Evolutionary conservation across 92 coral and sea anemone species (phyloP).

Genomic region (Umimayanthus chanpuru): DNA sequence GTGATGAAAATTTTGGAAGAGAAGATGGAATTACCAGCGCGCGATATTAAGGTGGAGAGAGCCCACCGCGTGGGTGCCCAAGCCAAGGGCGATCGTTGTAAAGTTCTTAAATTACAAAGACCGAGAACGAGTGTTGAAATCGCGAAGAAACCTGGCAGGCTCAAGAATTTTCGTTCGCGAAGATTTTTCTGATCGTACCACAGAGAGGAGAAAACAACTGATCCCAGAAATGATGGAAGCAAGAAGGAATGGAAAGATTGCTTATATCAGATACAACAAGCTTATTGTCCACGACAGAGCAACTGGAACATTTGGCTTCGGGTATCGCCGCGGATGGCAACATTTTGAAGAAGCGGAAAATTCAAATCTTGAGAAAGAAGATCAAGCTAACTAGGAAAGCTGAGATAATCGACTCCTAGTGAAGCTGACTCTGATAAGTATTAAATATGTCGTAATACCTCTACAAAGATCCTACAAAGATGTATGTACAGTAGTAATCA

Average conservation of each 20-base stretch:
- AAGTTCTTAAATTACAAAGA: too few relatives aligned
- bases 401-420: background rate
- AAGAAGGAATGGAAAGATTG: background rate
- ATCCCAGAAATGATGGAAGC: background rate
- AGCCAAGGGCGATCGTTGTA: too few relatives aligned
- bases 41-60: too few relatives aligned
- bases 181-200: too few relatives aligned
- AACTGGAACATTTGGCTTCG: background rate
- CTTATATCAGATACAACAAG: slow-evolving; percentile 7
- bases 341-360: background rate
- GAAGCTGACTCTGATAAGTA: slow-evolving; percentile 12
- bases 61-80: too few relatives aligned
- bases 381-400: slow-evolving; percentile 6
- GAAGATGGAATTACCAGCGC: too few relatives aligned
- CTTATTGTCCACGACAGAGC: background rate
- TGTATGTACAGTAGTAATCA: slow-evolving; percentile 14
- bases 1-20: too few relatives aligned
- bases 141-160: too few relatives aligned
- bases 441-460: background rate
- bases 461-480: background rate
- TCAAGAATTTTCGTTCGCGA: too few relatives aligned
- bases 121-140: too few relatives aligned
- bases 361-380: background rate
- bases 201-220: too few relatives aligned
- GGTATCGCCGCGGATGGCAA: slow-evolving; percentile 7